Base-by-base conservation (phyloP, 2,113 vertebrate species). In the Hypomesus transpacificus region DNA sequence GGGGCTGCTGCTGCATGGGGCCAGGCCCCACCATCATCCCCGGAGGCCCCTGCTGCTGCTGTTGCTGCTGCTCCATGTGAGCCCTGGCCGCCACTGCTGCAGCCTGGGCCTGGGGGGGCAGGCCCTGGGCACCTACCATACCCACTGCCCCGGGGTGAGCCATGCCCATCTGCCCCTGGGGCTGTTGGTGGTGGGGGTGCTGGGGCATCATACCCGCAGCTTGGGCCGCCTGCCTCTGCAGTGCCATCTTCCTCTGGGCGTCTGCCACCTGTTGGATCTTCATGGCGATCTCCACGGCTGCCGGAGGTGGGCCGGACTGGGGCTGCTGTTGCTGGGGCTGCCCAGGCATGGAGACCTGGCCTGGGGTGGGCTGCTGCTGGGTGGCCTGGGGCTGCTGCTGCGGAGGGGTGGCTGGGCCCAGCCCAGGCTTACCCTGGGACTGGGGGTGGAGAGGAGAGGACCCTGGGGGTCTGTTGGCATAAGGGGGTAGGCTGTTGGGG, bases 221-320 rank as follows among this genome's bases (percentile, higher is more conserved):
- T 69, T 85, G 87, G 0, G 73, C 76, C 2, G 85, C 85, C 0
- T 96, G 96, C 84, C 95, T 92, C 80, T 96, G 95, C 69, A 96
- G 93, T 3, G 95, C 95, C 95, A 97, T 94, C 89, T 98, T 96
- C 81, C 96, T 92, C 83, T 98, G 96, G 3, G 95, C 95, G 68
- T 99, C 96, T 0, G 97, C 97, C 6, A 96, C 95, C 80, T 95
- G 92, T 79, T 98, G 96, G 79, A 99, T 99, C 91, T 98, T 96
- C 94, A 98, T 94, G 5, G 97, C 96, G 69, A 98, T 96, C 82
- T 99, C 97, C 75, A 99, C 95, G 0, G 97, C 97, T n/a, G 96
- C 96, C 0, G 94, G 93, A n/a, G 97, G 97, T 28, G 97, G 97
- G 1, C 95, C 96, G 0, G 93, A 88, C n/a, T 64, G 75, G 1